Evolutionary conservation across 1,140 invertebrate species (phyloP), one percentile per base, ranked within the genome.

Genomic region (Caenorhabditis remanei): DNA sequence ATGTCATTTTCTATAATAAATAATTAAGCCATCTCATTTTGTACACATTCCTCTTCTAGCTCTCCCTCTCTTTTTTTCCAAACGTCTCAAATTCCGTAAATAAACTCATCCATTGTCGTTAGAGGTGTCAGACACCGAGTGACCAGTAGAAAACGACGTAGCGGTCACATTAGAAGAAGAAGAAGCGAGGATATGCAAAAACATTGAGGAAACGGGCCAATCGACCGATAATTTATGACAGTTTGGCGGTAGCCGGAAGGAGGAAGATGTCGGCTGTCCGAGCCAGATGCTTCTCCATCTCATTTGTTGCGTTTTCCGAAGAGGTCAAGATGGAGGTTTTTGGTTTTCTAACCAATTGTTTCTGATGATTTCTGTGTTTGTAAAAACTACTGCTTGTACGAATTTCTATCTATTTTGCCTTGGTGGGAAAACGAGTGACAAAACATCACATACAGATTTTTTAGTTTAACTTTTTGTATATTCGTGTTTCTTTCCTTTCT

Each of bases 151-250:
- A 3, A 50, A 24, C 14, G 55, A 58, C 55, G 65, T 46, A 71
- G 46, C 71, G 71, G 71, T 79, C 43, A 71, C 71, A 79, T 79
- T 79, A 24, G 71, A 79, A 50, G 71, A 43, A n/a, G 43, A n/a
- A 46, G 61, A 71, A 46, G 67, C 14, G 14, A n/a, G 41, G 71
- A 79, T 79, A 79, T 79, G 71, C 53, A 79, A 79, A 46, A 79
- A 79, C 71, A 79, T 79, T 79, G 43, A 50, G 21, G 71, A 5
- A 50, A 79, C 7, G n/a, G 67, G 41, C 67, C 67, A 71, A 71
- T 71, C 46, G 46, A 79, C 71, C 71, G 71, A 79, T 79, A 79
- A 79, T 79, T 79, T 79, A 79, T 79, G 71, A 79, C 71, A 79
- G 71, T 79, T 79, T 79, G 71, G 43, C 46, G 71, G 71, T 79